Evolutionary conservation across 2,113 vertebrate genomes (phyloP), one percentile per base, ranked within the genome.

Genomic region (Corythornis vintsioides): DNA sequence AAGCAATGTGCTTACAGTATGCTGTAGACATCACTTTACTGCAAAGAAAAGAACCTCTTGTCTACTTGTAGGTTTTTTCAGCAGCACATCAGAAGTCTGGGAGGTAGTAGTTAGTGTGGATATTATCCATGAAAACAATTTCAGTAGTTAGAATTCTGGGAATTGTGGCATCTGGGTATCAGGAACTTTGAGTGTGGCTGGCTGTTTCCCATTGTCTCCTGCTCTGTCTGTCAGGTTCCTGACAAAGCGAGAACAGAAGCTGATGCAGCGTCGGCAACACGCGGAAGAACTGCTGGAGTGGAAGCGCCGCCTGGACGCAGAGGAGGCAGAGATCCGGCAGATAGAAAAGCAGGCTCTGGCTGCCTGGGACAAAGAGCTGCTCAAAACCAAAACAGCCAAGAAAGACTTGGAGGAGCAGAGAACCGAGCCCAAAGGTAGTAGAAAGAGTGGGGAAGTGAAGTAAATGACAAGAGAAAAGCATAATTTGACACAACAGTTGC

Each of bases 331-430:
- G 90, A 98, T 99, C 31, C 97, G 97, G 43, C 97, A 92, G 18
- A 99, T 99, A 96, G 99, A 99, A 93, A 99, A 98, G 91, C 98
- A 99, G 90, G 99, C 99, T 16, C 92, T 99, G 93, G 98, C 98
- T 77, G 98, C 98, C 47, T 99, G 99, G 99, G 98, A 99, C 86
- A 97, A 95, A 75, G 97, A 98, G 63, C 93, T 97, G 77, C 93
- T 96, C 20, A 98, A 98, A 97, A 78, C 92, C 48, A 97, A 97
- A 95, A 76, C 52, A 53, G 76, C 94, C 59, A 98, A 97, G 88
- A 98, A 97, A 76, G 97, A 98, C 11, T 52, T 93, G 17, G 97
- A 96, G 35, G 97, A 97, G 69, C 96, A 97, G 84, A 96, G 91
- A 84, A 59, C 91, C 65, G 97, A 97, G 84, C 96, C 93, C 60